Evolutionary conservation across 2,888 invertebrate genomes (phyloP), one percentile per base, ranked within the genome.

Genomic region (Cataglyphis cursor): DNA sequence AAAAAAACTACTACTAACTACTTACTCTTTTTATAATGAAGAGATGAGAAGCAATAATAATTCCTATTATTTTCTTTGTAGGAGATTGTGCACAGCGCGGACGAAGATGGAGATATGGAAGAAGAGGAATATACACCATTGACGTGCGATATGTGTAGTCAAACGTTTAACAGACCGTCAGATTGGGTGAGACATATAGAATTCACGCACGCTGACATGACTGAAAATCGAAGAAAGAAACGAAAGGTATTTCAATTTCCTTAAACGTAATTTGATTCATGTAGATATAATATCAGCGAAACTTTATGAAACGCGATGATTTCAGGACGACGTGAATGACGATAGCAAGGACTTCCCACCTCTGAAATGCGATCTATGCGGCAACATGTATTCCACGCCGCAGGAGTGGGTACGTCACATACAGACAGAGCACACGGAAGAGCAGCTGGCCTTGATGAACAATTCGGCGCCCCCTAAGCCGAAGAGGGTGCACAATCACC

Each of bases 391-490:
- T 95, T 96, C 97, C 64, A 97, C 97, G 84, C 98, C 98, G 0
- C 98, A 97, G 28, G 98, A 98, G 95, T 98, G 98, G 98, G 98
- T 98, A 65, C 97, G 97, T 5, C 98, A 98, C 93, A 97, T 98
- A 93, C 98, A 98, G 94, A 97, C 96, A 93, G 97, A 97, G 48
- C 98, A 98, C 95, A 98, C 98, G 0, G 98, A 98, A 93, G 96
- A 96, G 85, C 97, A 98, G 95, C 95, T 98, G 95, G 97, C 97
- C 94, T 95, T 97, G 94, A 97, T 97, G 95, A 97, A 97, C 95
- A 97, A 96, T 95, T 96, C 96, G 94, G 96, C 96, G 93, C 96
- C 96, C 93, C 96, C 96, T 93, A 96, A 96, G 95, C 95, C 95
- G 41, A 95, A 95, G 81, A 93, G 94, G 87, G 94, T 94, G 57